Conservation (phyloP, 2,888 invertebrate genomes). For the Timema cristinae region DNA sequence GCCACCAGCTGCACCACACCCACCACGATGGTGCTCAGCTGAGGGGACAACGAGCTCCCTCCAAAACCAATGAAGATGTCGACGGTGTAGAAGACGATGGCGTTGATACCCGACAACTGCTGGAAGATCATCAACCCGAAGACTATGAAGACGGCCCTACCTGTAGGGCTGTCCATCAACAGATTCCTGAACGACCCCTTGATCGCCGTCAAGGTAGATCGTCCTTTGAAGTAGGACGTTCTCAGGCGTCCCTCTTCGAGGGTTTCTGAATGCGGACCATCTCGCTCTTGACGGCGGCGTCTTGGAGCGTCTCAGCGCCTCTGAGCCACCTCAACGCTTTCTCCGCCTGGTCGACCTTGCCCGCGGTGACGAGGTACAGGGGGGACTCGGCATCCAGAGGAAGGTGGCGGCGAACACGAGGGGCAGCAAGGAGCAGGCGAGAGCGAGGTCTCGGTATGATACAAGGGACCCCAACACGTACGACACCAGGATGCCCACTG, state of each 20-base stretch:
- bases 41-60: constrained; percentile 42
- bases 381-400: constrained; percentile 49
- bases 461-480: constrained; percentile 43
- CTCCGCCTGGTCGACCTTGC: constrained; percentile 40
- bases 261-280: constrained; percentile 10
- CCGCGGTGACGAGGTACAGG: constrained; percentile 34
- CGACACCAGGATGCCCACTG: constrained; percentile 46
- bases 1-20: constrained; percentile 71
- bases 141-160: constrained; percentile 63
- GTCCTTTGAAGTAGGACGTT: background rate
- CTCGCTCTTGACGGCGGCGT: constrained; percentile 13
- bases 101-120: constrained; percentile 79
- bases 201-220: background rate
- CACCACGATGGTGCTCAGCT: constrained; percentile 70
- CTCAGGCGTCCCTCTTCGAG: background rate
- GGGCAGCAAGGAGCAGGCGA: constrained; percentile 39
- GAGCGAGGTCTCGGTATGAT: constrained; percentile 34
- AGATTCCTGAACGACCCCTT: background rate
- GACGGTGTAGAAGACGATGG: constrained; percentile 76
- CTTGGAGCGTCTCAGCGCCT: constrained; percentile 27
- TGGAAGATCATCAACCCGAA: constrained; percentile 81
- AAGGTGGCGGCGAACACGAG: constrained; percentile 39
- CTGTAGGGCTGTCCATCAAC: constrained; percentile 7
- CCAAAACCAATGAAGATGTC: constrained; percentile 67
- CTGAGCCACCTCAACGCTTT: constrained; percentile 43